Evolutionary conservation across 2,888 invertebrate species (phyloP).

Genomic region (Tineola bisselliella): DNA sequence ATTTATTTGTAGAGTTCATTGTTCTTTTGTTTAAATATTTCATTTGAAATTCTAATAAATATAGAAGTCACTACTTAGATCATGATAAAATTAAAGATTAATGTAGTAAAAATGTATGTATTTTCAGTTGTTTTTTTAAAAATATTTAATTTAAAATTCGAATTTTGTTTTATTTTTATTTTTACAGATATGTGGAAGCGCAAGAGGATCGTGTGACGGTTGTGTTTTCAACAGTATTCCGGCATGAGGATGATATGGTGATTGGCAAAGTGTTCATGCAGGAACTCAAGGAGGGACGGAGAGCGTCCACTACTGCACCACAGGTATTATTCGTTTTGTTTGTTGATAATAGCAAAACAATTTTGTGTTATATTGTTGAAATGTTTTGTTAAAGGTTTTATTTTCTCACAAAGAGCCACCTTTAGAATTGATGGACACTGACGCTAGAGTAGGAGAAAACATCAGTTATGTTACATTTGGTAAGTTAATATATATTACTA

Average conservation of each 20-base stretch:
- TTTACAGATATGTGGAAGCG: slow-evolving; percentile 93
- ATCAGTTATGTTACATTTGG: slow-evolving; percentile 99
- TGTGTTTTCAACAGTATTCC: slow-evolving; percentile 98
- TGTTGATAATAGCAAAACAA: not conserved
- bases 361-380: too few species aligned
- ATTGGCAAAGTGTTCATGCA: slow-evolving; percentile 99
- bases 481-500: slow-evolving; percentile 60
- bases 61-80: too few species aligned
- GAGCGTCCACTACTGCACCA: slow-evolving; percentile 94
- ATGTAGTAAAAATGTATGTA: too few species aligned
- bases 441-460: slow-evolving; percentile 94
- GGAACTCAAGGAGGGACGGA: slow-evolving; percentile 96
- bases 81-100: too few species aligned
- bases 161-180: too few species aligned
- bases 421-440: slow-evolving; percentile 90
- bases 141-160: too few species aligned
- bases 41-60: too few species aligned
- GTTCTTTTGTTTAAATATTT: too few species aligned
- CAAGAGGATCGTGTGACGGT: slow-evolving; percentile 98
- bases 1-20: too few species aligned
- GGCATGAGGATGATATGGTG: slow-evolving; percentile 97
- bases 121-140: too few species aligned
- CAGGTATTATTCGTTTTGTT: slow-evolving; percentile 51
- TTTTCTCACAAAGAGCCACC: slow-evolving; percentile 98
- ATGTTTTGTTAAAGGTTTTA: slow-evolving; percentile 69